Base-by-base conservation (phyloP, 2,113 vertebrate species). In the Ceyx melanurus region DNA sequence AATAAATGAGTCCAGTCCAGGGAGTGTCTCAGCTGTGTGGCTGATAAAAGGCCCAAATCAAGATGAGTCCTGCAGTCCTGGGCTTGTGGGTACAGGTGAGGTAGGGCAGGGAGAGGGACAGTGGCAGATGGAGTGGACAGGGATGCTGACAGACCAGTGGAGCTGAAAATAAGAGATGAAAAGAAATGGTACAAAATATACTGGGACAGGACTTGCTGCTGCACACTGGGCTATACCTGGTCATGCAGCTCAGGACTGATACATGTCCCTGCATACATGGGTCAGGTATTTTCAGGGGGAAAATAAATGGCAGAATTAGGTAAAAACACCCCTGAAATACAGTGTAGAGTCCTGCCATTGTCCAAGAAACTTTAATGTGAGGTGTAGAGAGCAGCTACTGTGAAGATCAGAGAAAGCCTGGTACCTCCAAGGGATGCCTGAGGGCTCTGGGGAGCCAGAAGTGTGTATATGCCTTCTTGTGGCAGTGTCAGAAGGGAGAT, bases 181-280 rank as follows among this genome's bases (percentile, higher is more conserved):
- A 62, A 28, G 22, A 28, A 42, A 64, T 29, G 25, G 61, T 64
- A 29, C 23, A 40, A 62, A 62, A 25, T 62, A 15, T 42, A 29
- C 61, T 13, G 18, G 61, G 40, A 15, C 35, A 28, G 37, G 60
- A 62, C 25, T 40, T 62, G 23, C 37, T 60, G 58, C 33, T 61
- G 14, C 17, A 35, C 15, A 15, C 58, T 61, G 61, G 61, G 42
- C 19, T 10, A 20, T 4, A 13, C 42, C 53, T 57, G 42, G 35
- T 3, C 1, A 0, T 5, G 21, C 26, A 3, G 8, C 25, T 37
- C 28, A 15, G n/a, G 23, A 1, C 16, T 31, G 51, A 10, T 57
- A 10, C 21, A 3, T 19, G 31, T 40, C 66, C 61, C 15, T 26
- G 33, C 42, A 53, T 18, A 53, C 40, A 51, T 0, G 0, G 19